phyloP scores from a whole-genome alignment of 2,888 invertebrate species.

The Tridacna gigas region DNA sequence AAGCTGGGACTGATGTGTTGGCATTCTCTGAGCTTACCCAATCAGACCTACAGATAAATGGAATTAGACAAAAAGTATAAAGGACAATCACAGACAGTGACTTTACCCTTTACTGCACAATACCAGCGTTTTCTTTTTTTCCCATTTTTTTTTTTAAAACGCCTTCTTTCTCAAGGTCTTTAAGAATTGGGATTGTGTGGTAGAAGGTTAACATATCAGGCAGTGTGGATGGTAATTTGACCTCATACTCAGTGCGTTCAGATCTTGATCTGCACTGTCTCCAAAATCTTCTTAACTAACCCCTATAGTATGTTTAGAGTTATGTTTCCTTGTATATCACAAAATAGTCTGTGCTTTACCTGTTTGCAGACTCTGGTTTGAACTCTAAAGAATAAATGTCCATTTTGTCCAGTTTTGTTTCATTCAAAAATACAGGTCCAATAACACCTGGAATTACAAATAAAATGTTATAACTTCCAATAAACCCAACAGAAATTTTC shows the following conservation, averaged over 20 bases:
- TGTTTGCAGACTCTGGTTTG: slow-evolving; percentile 77
- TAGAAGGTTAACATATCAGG: too few relatives aligned
- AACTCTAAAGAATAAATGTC: slow-evolving; percentile 87
- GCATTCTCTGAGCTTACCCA: slow-evolving; percentile 5
- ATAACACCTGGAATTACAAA: slow-evolving; percentile 72
- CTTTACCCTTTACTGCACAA: too few relatives aligned
- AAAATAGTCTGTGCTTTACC: slow-evolving; percentile 52
- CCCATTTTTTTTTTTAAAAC: not conserved
- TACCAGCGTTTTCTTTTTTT: not conserved
- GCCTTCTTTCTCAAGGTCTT: not conserved
- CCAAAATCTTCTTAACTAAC: too few relatives aligned
- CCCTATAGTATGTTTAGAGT: too few relatives aligned
- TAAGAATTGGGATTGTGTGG: too few relatives aligned
- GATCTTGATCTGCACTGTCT: too few relatives aligned
- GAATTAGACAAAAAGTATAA: too few relatives aligned
- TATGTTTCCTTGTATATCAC: not conserved
- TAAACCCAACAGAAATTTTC: too few relatives aligned
- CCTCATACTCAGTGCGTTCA: too few relatives aligned
- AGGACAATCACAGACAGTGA: too few relatives aligned
- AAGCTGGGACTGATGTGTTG: slow-evolving; percentile 31
- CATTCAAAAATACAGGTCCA: slow-evolving; percentile 85
- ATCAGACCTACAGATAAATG: slow-evolving; percentile 7
- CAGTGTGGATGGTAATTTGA: too few relatives aligned
- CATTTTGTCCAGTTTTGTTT: slow-evolving; percentile 85
- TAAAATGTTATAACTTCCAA: not conserved